Evolutionary conservation across 2,113 vertebrate genomes (phyloP), one percentile per base, ranked within the genome.

Genomic region (Otocyon megalotis): DNA sequence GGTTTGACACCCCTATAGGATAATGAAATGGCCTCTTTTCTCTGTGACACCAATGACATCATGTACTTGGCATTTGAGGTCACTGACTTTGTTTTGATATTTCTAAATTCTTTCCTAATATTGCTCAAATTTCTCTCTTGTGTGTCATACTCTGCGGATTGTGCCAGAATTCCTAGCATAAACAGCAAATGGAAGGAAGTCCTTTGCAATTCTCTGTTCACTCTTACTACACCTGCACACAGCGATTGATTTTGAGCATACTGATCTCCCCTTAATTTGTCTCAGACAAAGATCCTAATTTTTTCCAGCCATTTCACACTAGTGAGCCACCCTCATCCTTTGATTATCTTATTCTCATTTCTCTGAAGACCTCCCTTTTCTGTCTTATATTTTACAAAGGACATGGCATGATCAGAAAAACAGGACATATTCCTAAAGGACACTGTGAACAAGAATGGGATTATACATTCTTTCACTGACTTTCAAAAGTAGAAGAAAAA

Each of bases 41-140:
- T 92, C 69, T 83, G 30, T 92, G 50, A 91, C 54, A 93, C 8
- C 22, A 87, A 13, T 0, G 14, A 50, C 22, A 84, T 50, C 58
- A 81, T 48, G 37, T 74, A 77, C 58, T 54, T 90, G 76, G 67
- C 13, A 48, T n/a, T 62, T 50, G 74, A 90, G 72, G 48, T 93
- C 92, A 80, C 32, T 53, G n/a, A 77, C 53, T 62, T 95, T 89
- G 67, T 93, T 88, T 97, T 86, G 74, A 92, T 58, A 93, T 16
- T 86, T 93, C 10, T 54, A 92, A 90, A 93, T 95, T 94, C 50
- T 93, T 97, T 74, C 77, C 77, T 56, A 82, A 76, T 56, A 94
- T 81, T 96, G 65, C n/a, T 96, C 63, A 82, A 37, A 63, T 82
- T 96, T 95, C 84, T 83, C 11, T 89, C 72, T 74, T 76, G 10